These are phyloP conservation scores for Streptopelia turtur DNA, from an alignment of 2,797 vertebrate species.

Conservation along the genomic window DNA sequence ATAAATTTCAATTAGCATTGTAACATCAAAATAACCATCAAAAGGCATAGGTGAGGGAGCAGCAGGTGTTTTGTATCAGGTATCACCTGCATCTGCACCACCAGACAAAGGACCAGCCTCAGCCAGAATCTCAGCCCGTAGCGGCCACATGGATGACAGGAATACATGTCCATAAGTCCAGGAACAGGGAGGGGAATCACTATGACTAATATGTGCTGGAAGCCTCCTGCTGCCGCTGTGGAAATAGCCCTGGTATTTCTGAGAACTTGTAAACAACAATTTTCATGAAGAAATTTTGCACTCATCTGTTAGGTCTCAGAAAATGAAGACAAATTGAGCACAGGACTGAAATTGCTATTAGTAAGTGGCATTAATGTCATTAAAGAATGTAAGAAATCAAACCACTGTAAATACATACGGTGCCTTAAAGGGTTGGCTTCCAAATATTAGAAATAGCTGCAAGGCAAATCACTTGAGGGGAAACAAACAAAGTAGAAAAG, in stretches of 20 bases:
- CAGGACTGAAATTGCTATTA: not conserved
- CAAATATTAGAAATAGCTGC: not conserved
- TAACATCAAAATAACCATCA: not conserved
- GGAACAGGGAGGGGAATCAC: not conserved
- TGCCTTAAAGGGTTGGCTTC: not conserved
- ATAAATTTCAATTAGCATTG: not conserved
- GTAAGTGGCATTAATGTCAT: not conserved
- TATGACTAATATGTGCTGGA: not conserved
- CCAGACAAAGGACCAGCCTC: not conserved
- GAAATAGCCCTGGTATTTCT: not conserved
- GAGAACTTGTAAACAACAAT: not conserved
- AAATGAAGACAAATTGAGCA: not conserved
- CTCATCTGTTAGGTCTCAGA: not conserved
- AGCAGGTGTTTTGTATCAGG: not conserved
- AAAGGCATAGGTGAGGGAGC: not conserved
- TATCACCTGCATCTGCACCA: not conserved
- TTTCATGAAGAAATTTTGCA: not conserved
- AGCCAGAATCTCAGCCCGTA: not conserved
- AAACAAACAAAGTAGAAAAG: not conserved
- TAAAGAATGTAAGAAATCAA: not conserved
- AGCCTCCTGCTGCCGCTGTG: not conserved
- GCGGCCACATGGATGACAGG: rapidly evolving
- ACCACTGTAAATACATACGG: not conserved
- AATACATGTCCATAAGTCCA: not conserved
- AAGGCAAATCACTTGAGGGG: not conserved